These are phyloP conservation scores for Platichthys flesus DNA, from an alignment of 2,113 vertebrate species.

Conservation along the genomic window DNA sequence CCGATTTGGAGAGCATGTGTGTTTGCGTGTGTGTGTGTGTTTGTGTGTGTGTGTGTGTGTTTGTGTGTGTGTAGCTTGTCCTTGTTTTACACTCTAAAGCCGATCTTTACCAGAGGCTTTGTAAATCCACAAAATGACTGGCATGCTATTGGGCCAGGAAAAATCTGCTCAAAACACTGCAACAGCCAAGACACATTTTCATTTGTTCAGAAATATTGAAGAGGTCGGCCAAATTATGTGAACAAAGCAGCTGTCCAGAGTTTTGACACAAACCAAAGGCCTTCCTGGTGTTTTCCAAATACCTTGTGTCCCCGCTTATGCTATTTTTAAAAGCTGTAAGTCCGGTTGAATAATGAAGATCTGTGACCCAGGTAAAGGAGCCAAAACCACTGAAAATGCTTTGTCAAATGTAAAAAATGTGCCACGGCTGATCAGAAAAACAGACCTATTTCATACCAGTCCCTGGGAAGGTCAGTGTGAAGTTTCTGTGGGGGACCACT, in stretches of 20 bases:
- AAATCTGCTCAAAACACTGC: conserved; percentile 45
- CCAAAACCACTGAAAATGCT: conserved; percentile 28
- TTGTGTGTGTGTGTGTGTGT: too few species aligned
- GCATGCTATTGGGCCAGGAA: conserved; percentile 36
- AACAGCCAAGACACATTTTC: conserved; percentile 51
- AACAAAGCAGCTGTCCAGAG: conserved; percentile 22
- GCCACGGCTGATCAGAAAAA: conserved; percentile 14
- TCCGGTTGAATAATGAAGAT: conserved; percentile 1
- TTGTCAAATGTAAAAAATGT: conserved; percentile 24
- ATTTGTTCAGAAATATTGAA: conserved; percentile 52
- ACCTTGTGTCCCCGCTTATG: neutral
- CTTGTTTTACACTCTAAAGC: conserved; percentile 26
- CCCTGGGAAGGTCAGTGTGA: neutral
- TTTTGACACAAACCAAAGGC: conserved; percentile 35
- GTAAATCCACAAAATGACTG: conserved; percentile 44
- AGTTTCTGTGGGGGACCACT: conserved; percentile 36
- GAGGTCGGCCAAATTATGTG: conserved; percentile 41
- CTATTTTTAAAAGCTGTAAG: neutral
- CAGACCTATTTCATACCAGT: conserved; percentile 1
- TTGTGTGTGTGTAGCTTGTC: neutral
- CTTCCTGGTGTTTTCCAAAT: conserved; percentile 25
- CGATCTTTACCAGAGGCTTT: conserved; percentile 26
- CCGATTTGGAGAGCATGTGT: neutral
- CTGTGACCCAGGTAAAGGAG: neutral
- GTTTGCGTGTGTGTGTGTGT: neutral